Evolutionary conservation across 2,888 invertebrate genomes (phyloP), one percentile per base, ranked within the genome.

Genomic region (Theodoxus fluviatilis): DNA sequence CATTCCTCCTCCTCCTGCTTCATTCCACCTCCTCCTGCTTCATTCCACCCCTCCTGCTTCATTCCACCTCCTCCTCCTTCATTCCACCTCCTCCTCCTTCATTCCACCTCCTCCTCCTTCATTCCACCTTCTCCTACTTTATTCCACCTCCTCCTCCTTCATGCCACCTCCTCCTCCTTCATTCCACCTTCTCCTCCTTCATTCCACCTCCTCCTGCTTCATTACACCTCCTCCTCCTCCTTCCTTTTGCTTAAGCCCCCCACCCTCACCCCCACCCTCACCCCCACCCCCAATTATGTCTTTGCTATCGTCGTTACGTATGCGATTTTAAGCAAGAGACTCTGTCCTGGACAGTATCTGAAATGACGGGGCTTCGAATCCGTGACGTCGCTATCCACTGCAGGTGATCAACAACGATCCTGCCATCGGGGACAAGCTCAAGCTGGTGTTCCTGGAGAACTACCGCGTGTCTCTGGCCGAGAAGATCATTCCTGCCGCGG

Each of bases 351-450:
- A n/a, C n/a, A n/a, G n/a, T n/a, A n/a, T n/a, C n/a, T n/a, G n/a
- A n/a, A n/a, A n/a, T n/a, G n/a, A n/a, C n/a, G n/a, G n/a, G n/a
- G n/a, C n/a, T n/a, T n/a, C n/a, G n/a, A n/a, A n/a, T n/a, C n/a
- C n/a, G n/a, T n/a, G n/a, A n/a, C n/a, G n/a, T n/a, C n/a, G n/a
- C n/a, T n/a, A n/a, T n/a, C n/a, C n/a, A n/a, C n/a, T n/a, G n/a
- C n/a, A n/a, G n/a, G 93, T 96, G 15, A 92, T 99, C 70, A 99
- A 99, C 90, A 97, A 96, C 83, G 99, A 99, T 88, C 98, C 98
- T 0, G 94, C 97, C 78, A 93, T 99, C n/a, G 98, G 98, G 0
- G 96, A 98, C 84, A 95, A 94, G 83, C 89, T 99, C 76, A 99
- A 90, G 81, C 91, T 98, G 22, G 94, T 99, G 79, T 99, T 90